Evolutionary conservation across 2,888 invertebrate genomes (phyloP).

Genomic region (Geotrupes spiniger): DNA sequence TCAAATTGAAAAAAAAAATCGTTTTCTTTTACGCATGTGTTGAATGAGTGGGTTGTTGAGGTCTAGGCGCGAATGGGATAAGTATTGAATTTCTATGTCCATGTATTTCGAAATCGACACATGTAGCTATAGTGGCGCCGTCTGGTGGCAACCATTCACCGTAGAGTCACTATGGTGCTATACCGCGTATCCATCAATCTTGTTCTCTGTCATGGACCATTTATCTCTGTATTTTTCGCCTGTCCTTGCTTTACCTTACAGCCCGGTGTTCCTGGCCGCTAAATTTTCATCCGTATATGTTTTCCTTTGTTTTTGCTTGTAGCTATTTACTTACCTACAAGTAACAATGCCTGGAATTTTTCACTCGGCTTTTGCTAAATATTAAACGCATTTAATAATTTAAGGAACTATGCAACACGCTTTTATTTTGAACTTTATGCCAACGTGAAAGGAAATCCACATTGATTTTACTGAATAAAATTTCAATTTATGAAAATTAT

Average conservation of each 20-base stretch:
- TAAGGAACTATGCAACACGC: neutral
- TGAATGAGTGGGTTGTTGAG: no score
- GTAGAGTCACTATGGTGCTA: slow-evolving; percentile 4
- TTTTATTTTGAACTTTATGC: no score
- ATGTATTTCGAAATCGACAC: slow-evolving; percentile 44
- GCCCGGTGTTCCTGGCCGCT: slow-evolving; percentile 18
- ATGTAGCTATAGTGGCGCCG: slow-evolving; percentile 44
- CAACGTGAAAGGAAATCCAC: no score
- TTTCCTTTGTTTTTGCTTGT: slow-evolving; percentile 22
- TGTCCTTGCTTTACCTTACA: slow-evolving; percentile 42
- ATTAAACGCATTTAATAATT: slow-evolving; percentile 6
- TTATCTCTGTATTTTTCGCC: slow-evolving; percentile 50
- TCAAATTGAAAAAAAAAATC: no score
- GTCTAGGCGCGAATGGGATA: slow-evolving; percentile 24
- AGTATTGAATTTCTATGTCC: slow-evolving; percentile 40
- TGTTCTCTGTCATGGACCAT: slow-evolving; percentile 49
- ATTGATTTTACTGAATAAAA: no score
- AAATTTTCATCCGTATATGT: slow-evolving; percentile 23
- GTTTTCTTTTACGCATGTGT: no score
- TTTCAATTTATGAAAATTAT: no score
- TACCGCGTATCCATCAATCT: slow-evolving; percentile 45
- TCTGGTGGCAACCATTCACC: slow-evolving; percentile 14
- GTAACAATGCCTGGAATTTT: slow-evolving; percentile 16
- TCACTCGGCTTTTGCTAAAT: slow-evolving; percentile 4
- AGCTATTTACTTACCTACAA: slow-evolving; percentile 17